Evolutionary conservation across 2,797 vertebrate species (phyloP), one percentile per base, ranked within the genome.

Genomic region (Sternarchorhynchus goeldii): DNA sequence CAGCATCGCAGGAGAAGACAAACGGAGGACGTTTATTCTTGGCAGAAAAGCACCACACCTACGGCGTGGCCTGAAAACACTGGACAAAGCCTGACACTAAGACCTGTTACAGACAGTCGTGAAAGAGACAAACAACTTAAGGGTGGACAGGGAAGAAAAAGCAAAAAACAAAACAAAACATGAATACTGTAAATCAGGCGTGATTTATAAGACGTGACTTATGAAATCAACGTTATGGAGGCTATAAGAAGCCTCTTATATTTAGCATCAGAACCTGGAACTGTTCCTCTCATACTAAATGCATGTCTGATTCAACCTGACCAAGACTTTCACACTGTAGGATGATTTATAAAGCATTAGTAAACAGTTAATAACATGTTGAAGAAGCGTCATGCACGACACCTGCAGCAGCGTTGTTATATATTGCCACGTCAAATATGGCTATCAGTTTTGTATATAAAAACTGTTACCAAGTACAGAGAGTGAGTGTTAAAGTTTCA

Each of bases 371-470:
- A 67, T 34, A 25, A 66, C 3, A 75, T 32, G 60, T 60, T 56
- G 6, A 32, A n/a, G 34, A 45, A 77, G n/a, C 34, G 17, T 31
- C 0, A 18, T 16, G 39, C 32, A 21, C 7, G 36, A 79, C 63
- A 57, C 53, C 57, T 8, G 16, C 64, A 53, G 6, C 50, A n/a
- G 62, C 64, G n/a, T 55, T 29, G 64, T 18, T 63, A 73, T 70
- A 71, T 57, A 65, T 65, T 74, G 69, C 72, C 55, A 72, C 57
- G 18, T 80, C 36, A 75, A 67, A 75, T 82, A 84, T 80, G 77
- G 70, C 80, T 80, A 75, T 79, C 70, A 50, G 62, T 63, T 55
- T 17, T 6, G 39, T 77, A 73, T 84, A 84, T 77, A 81, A 81
- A 81, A 76, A 79, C 66, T 32, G 57, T 63, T 70, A 77, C 63